A percentile compares a stretch with the other conserved stretches of the same genome.
Conservation (phyloP, 2,113 vertebrate genomes). For the Neolamprologus cancellatus region DNA sequence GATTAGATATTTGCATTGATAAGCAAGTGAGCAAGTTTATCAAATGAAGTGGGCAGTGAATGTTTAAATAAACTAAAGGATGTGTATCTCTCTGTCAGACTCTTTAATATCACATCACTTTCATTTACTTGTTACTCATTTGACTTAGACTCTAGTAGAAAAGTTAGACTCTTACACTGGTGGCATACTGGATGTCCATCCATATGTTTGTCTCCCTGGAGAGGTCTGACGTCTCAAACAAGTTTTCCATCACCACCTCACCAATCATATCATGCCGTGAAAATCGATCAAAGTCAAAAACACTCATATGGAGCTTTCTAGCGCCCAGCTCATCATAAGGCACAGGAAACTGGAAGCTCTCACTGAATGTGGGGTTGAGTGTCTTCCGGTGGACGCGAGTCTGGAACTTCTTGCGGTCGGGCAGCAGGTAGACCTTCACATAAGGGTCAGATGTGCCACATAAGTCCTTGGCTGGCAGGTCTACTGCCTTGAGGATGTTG, state of each 20-base stretch:
- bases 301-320: constrained; percentile 93
- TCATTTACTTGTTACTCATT: neutral
- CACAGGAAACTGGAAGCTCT: constrained; percentile 94
- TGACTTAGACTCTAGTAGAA: neutral
- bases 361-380: constrained; percentile 90
- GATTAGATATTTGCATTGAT: neutral
- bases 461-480: constrained; percentile 96
- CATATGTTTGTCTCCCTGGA: constrained; percentile 91
- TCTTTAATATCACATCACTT: neutral
- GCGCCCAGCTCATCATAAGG: constrained; percentile 84
- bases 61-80: neutral
- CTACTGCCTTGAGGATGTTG: constrained; percentile 86
- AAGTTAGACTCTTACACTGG: constrained; percentile 54
- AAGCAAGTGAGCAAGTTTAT: neutral
- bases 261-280: constrained; percentile 98
- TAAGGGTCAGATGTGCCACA: constrained; percentile 97
- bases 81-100: neutral
- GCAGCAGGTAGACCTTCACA: constrained; percentile 96
- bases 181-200: constrained; percentile 86
- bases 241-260: constrained; percentile 93
- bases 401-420: constrained; percentile 98
- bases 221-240: constrained; percentile 92
- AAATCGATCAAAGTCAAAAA: constrained; percentile 98
- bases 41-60: neutral
- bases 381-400: constrained; percentile 97